Evolutionary conservation across 2,888 invertebrate species (phyloP).

Genomic region (Neuroscelio doddi): DNA sequence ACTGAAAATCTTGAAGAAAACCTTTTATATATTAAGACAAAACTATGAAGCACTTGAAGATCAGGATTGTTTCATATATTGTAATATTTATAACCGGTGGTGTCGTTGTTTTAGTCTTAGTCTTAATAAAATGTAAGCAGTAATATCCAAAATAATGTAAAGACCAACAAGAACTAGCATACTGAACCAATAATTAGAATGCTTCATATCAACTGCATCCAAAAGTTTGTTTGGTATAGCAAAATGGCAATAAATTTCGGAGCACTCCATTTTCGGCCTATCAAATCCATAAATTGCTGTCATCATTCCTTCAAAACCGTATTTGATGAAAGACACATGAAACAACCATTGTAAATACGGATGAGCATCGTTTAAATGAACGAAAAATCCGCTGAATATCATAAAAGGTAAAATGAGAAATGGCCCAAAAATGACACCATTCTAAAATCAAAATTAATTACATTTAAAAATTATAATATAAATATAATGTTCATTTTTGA

Average conservation of each 20-base stretch:
- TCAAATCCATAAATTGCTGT: slow-evolving; percentile 83
- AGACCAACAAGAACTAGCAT: slow-evolving; percentile 79
- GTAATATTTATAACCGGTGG: slow-evolving; percentile 24
- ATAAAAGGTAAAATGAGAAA: slow-evolving; percentile 90
- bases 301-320: slow-evolving; percentile 88
- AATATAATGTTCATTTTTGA: slow-evolving; percentile 10
- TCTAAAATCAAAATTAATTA: slow-evolving; percentile 73
- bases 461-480: neutral
- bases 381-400: slow-evolving; percentile 94
- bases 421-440: slow-evolving; percentile 92
- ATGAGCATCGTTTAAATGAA: slow-evolving; percentile 87
- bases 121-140: slow-evolving; percentile 80
- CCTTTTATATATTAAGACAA: too few species aligned
- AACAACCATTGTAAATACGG: slow-evolving; percentile 87
- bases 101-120: slow-evolving; percentile 75
- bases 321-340: slow-evolving; percentile 90
- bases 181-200: slow-evolving; percentile 79
- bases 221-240: slow-evolving; percentile 81
- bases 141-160: slow-evolving; percentile 77
- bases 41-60: too few species aligned
- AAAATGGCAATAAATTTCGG: slow-evolving; percentile 84
- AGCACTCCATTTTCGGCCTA: slow-evolving; percentile 82
- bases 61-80: too few species aligned
- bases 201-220: slow-evolving; percentile 80
- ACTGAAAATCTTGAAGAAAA: too few species aligned